Evolutionary conservation across 1,140 invertebrate species (phyloP).

Genomic region (Brachionus angularis): DNA sequence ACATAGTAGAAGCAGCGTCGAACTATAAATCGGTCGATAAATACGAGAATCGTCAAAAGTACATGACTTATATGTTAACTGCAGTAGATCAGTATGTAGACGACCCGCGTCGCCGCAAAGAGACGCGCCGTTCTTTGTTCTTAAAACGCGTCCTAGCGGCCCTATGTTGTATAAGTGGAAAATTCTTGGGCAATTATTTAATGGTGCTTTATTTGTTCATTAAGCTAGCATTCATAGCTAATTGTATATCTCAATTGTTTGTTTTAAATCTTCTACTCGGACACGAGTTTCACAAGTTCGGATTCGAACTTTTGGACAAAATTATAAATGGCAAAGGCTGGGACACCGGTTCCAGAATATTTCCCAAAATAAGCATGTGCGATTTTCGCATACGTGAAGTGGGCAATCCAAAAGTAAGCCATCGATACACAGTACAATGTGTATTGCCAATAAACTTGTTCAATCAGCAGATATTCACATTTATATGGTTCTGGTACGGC

Average conservation of each 20-base stretch:
- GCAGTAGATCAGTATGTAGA: slow-evolving; percentile 43
- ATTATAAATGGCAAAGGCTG: slow-evolving; percentile 41
- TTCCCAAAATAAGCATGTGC: slow-evolving; percentile 44
- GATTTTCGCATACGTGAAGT: slow-evolving; percentile 43
- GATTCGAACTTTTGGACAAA: slow-evolving; percentile 34
- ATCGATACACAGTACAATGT: slow-evolving; percentile 54
- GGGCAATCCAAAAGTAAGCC: slow-evolving; percentile 42
- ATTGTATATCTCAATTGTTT: slow-evolving; percentile 60
- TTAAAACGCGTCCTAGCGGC: slow-evolving; percentile 45
- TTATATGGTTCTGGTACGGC: slow-evolving; percentile 57
- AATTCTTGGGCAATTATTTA: slow-evolving; percentile 59
- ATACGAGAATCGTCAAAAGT: slow-evolving; percentile 41
- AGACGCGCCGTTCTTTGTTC: background rate
- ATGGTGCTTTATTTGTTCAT: slow-evolving; percentile 59
- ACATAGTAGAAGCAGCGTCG: slow-evolving; percentile 43
- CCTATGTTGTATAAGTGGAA: slow-evolving; percentile 49
- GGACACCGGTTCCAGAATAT: slow-evolving; percentile 34
- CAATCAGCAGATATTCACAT: slow-evolving; percentile 57
- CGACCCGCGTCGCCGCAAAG: slow-evolving; percentile 38
- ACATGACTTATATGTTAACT: slow-evolving; percentile 40
- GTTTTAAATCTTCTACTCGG: slow-evolving; percentile 60
- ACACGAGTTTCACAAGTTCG: slow-evolving; percentile 50
- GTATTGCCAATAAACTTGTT: slow-evolving; percentile 57
- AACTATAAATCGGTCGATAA: slow-evolving; percentile 45
- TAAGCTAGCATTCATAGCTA: slow-evolving; percentile 60